phyloP scores from a whole-genome alignment of 2,888 invertebrate species.

The Digitonthophagus gazella region DNA sequence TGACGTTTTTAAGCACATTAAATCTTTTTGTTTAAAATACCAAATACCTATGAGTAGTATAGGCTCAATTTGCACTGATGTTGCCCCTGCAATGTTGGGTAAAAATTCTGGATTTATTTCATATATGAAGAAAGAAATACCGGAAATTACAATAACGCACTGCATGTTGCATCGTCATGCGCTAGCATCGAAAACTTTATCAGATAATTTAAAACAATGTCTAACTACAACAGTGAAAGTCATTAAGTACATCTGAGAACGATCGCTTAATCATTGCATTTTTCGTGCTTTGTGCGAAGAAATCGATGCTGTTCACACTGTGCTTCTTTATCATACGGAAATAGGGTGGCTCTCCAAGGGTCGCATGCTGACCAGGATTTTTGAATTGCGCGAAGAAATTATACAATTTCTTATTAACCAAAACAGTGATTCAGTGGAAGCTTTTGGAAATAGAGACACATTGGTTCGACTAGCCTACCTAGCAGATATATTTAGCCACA shows the following conservation, averaged over 20 bases:
- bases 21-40: too few species aligned
- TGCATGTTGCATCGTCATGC: conserved; percentile 35
- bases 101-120: conserved; percentile 30
- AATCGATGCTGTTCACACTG: conserved; percentile 33
- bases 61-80: conserved; percentile 33
- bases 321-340: conserved; percentile 31
- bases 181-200: conserved; percentile 31
- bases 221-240: conserved; percentile 31
- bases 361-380: conserved; percentile 34
- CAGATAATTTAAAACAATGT: conserved; percentile 30
- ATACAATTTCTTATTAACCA: conserved; percentile 26
- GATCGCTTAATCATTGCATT: conserved; percentile 33
- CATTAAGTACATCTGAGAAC: conserved; percentile 32
- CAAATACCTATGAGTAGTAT: too few species aligned
- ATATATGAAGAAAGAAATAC: conserved; percentile 31
- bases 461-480: conserved; percentile 18
- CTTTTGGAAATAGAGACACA: conserved; percentile 11
- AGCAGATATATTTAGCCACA: conserved; percentile 24
- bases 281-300: conserved; percentile 35
- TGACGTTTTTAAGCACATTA: too few species aligned
- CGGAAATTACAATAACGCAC: conserved; percentile 31
- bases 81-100: conserved; percentile 33
- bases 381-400: conserved; percentile 29
- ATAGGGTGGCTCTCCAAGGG: conserved; percentile 35
- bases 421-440: conserved; percentile 18